Conservation (phyloP, 2,797 vertebrate species). For the Lutjanus campechanus region DNA sequence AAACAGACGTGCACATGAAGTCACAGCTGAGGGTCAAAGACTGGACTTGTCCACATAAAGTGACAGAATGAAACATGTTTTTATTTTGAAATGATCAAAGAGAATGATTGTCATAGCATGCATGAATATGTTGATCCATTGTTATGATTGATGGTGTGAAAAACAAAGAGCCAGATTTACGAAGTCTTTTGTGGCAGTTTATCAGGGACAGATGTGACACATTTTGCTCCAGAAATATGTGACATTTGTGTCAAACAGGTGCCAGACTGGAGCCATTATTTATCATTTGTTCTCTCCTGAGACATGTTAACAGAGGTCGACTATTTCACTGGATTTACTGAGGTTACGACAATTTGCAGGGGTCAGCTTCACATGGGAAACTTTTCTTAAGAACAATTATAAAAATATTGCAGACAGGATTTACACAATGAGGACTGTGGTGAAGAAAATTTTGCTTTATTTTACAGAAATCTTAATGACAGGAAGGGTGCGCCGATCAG, state of each 20-base stretch:
- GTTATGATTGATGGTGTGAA: constrained; percentile 45
- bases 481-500: no score
- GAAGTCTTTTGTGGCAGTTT: background rate
- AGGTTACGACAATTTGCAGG: no score
- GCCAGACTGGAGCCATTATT: background rate
- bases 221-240: background rate
- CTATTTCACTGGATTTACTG: background rate
- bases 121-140: constrained; percentile 40
- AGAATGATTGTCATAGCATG: constrained; percentile 57
- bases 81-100: constrained; percentile 32
- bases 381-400: no score
- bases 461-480: no score
- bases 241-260: constrained; percentile 16
- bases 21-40: no score
- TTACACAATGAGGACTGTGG: no score
- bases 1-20: constrained; percentile 54
- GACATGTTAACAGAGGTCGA: background rate
- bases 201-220: constrained; percentile 17
- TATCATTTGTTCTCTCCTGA: constrained; percentile 14
- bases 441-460: no score
- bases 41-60: background rate
- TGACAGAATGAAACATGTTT: constrained; percentile 24
- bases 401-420: no score
- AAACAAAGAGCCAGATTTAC: constrained; percentile 13
- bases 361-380: no score